Base-by-base conservation (phyloP, 2,888 invertebrate genomes). In the Apamea anceps region DNA sequence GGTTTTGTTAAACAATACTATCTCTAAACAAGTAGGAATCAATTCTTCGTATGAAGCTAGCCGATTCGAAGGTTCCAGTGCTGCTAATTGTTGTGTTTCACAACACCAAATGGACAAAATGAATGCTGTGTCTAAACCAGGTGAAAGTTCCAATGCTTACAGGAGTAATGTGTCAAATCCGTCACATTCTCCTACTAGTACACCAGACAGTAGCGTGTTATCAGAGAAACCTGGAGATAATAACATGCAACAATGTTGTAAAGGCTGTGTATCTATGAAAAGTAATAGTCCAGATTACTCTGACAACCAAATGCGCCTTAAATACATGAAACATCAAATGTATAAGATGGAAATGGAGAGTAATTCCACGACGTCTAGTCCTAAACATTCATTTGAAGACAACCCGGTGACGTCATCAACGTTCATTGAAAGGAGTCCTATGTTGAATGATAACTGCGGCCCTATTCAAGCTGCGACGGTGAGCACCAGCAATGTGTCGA, bases 401-500 rank as follows among this genome's bases (percentile, higher is more conserved):
- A 97, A 97, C 93, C 98, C 98, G 21, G 98, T 98, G 4, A 98
- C 98, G 21, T 98, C 98, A 21, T 98, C 98, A 25, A 98, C 98
- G 10, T 98, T 97, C 86, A 96, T 97, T 2, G 98, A 98, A 62
- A 97, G 98, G 85, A 96, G 96, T 88, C 94, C 97, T n/a, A 96
- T 93, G 91, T 96, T 97, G 45, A 97, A 97, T 15, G 98, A 98
- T 89, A 97, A 97, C 51, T 97, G 98, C 89, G 97, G 97, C 1
- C 98, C 98, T 0, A 98, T 98, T 81, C 98, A 99, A 93, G 98
- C 98, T 10, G 98, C 98, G 0, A 98, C 98, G 0, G 98, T 99
- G 18, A 98, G 98, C 88, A 98, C 98, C 0, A 98, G 98, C 92
- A 98, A 98, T 90, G 98, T 98, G 63, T 98, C 98, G 0, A 98